Evolutionary conservation across 2,113 vertebrate species (phyloP), one percentile per base, ranked within the genome.

Genomic region (Percopsis transmontana): DNA sequence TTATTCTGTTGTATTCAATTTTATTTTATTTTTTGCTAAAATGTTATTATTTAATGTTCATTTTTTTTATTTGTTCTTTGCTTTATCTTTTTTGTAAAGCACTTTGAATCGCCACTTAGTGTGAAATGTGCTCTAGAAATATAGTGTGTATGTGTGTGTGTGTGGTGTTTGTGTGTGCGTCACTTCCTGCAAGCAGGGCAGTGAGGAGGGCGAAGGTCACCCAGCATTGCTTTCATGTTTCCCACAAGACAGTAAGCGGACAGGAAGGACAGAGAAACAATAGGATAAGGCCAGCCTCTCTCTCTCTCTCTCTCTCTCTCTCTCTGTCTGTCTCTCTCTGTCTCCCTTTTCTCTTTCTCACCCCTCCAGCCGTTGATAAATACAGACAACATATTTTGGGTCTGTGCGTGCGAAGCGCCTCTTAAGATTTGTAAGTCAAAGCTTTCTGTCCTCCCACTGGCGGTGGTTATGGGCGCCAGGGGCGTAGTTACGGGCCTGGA

Each of bases 171-270:
- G 53, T 16, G 52, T 27, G 53, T 27, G 21, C 27, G 53, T 55
- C 53, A 52, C 54, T 70, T 42, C 58, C 1, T 33, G 27, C 27
- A 33, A 33, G 8, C 27, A 33, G 1, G 27, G 27, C 27, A 33
- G 27, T 33, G 56, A 65, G 74, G 56, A 65, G 74, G 66, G 56
- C 66, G 50, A 57, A 57, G 63, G 50, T 62, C 55, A 54, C 55
- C 27, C n/a, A 62, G 50, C 81, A 62, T 80, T 61, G 75, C 92
- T 94, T 93, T 94, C 92, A 95, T 94, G 91, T 93, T 53, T 73
- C 88, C 69, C 75, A n/a, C n/a, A n/a, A 85, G 90, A 88, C 87
- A 53, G 76, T 66, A 8, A 59, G 80, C 81, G 74, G 77, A 74
- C 80, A 88, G 78, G 77, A 80, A 76, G 69, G 60, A 55, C 63